Conservation (phyloP, 2,797 vertebrate species). For the Thamnophis elegans region DNA sequence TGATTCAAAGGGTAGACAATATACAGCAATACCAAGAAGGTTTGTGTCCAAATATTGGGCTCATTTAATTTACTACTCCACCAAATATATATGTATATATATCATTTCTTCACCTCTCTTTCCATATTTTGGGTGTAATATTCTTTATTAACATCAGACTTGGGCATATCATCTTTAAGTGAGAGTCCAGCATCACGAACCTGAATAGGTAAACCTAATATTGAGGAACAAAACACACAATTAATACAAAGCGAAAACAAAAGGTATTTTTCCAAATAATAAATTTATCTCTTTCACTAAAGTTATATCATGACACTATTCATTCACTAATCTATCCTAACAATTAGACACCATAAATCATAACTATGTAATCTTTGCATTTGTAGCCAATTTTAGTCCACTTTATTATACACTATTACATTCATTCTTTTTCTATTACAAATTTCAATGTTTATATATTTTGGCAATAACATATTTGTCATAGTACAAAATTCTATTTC, state of each 20-base stretch:
- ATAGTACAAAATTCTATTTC: neutral
- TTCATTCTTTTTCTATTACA: neutral
- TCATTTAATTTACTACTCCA: neutral
- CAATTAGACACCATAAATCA: neutral
- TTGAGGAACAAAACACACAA: neutral
- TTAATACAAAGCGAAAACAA: neutral
- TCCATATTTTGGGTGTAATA: constrained; percentile 99
- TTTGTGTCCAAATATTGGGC: neutral
- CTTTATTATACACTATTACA: neutral
- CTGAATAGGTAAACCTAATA: constrained; percentile 93
- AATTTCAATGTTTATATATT: neutral
- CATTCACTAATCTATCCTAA: neutral
- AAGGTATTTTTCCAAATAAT: neutral
- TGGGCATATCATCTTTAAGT: constrained; percentile 95
- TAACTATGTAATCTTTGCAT: neutral
- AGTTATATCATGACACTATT: neutral
- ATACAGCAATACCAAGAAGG: neutral
- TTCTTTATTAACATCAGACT: constrained; percentile 97
- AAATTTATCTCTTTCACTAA: neutral
- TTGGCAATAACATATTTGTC: neutral
- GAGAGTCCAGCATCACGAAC: constrained; percentile 93
- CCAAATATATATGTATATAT: neutral
- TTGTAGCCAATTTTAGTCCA: neutral
- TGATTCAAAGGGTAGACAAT: accelerated
- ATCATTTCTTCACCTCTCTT: constrained; percentile 80